These are phyloP conservation scores for Nematopogon swammerdamellus DNA, from an alignment of 2,888 invertebrate genomes.

Conservation along the genomic window DNA sequence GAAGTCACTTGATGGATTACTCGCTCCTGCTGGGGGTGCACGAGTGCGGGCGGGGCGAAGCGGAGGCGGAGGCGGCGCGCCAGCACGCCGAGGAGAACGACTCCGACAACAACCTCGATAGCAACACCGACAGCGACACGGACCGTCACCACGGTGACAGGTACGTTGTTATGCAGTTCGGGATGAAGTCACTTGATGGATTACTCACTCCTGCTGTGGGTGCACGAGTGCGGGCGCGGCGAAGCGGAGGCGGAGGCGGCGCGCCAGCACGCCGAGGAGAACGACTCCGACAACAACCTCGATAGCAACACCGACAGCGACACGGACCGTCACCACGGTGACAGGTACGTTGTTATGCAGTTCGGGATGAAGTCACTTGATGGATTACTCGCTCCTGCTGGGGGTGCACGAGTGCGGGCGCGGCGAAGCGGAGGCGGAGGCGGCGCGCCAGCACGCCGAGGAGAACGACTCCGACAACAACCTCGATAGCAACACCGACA, in stretches of 20 bases:
- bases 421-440: conserved; percentile 72
- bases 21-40: conserved; percentile 95
- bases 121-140: too few species aligned
- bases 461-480: conserved; percentile 53
- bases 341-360: conserved; percentile 49
- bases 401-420: conserved; percentile 94
- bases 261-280: conserved; percentile 33
- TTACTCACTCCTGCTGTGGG: conserved; percentile 93
- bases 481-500: conserved; percentile 61
- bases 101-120: conserved; percentile 64
- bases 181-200: conserved; percentile 97
- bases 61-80: conserved; percentile 68
- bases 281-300: conserved; percentile 46
- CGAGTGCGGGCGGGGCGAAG: conserved; percentile 83
- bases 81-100: conserved; percentile 54
- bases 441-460: conserved; percentile 48
- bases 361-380: conserved; percentile 93
- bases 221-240: conserved; percentile 88
- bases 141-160: conserved; percentile 47
- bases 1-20: conserved; percentile 97
- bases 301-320: conserved; percentile 67
- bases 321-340: conserved; percentile 44
- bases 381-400: conserved; percentile 97
- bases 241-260: conserved; percentile 75
- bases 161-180: conserved; percentile 62